Evolutionary conservation across 1,140 invertebrate genomes (phyloP).

Genomic region (Meloidogyne chitwoodi): DNA sequence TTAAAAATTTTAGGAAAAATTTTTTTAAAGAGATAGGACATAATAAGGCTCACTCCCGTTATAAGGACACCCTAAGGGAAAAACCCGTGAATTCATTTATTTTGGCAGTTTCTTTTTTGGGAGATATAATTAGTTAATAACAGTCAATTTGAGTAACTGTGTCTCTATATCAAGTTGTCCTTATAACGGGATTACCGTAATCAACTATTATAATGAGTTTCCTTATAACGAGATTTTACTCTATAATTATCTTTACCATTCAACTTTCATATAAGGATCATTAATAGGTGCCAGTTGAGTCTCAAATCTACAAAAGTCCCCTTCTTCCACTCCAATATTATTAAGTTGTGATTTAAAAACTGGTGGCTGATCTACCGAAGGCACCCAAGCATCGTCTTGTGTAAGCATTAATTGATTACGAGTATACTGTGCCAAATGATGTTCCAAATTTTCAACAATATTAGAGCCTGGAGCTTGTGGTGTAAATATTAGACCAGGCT

Average conservation of each 20-base stretch:
- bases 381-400: conserved; percentile 52
- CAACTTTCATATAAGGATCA: conserved; percentile 90
- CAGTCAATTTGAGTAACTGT: too few species aligned
- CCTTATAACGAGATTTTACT: conserved; percentile 74
- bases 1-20: too few species aligned
- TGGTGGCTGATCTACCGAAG: conserved; percentile 42
- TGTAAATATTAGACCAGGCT: conserved; percentile 44
- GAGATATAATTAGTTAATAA: too few species aligned
- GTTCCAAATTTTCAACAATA: conserved; percentile 47
- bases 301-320: conserved; percentile 88
- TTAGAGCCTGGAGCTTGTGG: conserved; percentile 49
- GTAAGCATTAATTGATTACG: conserved; percentile 43
- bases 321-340: conserved; percentile 73
- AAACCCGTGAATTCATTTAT: too few species aligned
- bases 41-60: too few species aligned
- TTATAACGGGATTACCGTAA: too few species aligned
- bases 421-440: conserved; percentile 55
- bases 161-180: too few species aligned
- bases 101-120: too few species aligned
- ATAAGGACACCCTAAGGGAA: too few species aligned
- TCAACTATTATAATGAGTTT: too few species aligned
- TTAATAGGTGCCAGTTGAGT: conserved; percentile 81
- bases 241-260: conserved; percentile 92
- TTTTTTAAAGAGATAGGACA: too few species aligned
- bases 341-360: conserved; percentile 51